Base-by-base conservation (phyloP, 2,888 invertebrate species). In the Halictus ligatus region DNA sequence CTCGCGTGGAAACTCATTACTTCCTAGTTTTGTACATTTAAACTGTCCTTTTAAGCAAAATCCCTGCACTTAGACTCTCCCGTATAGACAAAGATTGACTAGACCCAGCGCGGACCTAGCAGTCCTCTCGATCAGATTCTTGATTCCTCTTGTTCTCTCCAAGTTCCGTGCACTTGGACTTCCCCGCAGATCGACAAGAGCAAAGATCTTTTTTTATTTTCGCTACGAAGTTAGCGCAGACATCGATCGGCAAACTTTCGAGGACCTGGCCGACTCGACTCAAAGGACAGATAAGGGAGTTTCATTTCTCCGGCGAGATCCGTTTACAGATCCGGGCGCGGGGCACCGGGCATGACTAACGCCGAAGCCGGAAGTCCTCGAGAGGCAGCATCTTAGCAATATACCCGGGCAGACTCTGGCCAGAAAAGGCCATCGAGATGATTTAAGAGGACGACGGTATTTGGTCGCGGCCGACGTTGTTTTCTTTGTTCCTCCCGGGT, bases 391-490 rank as follows among this genome's bases (percentile, higher is more conserved):
- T 75, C 48, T 80, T 83, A 86, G 83, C 80, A 79, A 77, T 88
- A 76, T 74, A 78, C 46, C 46, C 13, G 69, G 69, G 48, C 75
- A 15, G 43, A 75, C 15, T 67, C 50, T 15, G 13, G 73, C 58
- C 75, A 46, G 64, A 80, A 43, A 80, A n/a, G 81, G 87, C 84
- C 89, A 73, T 48, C 67, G 21, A 80, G 88, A 93, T 92, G 92
- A 93, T 92, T 93, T 91, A 92, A 92, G 89, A 85, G 86, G 82
- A 88, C 74, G 82, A 76, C 83, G 86, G 80, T 80, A 87, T 88
- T 84, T 86, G 88, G 87, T 73, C 67, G 83, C 86, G 86, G 86
- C 58, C 78, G 78, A 10, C 40, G 54, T 77, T 91, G 91, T 92
- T 92, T 91, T 89, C 91, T 89, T 90, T 89, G 88, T 91, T 69